Conservation (phyloP, 1,140 invertebrate genomes). For the Drosophila ananassae region DNA sequence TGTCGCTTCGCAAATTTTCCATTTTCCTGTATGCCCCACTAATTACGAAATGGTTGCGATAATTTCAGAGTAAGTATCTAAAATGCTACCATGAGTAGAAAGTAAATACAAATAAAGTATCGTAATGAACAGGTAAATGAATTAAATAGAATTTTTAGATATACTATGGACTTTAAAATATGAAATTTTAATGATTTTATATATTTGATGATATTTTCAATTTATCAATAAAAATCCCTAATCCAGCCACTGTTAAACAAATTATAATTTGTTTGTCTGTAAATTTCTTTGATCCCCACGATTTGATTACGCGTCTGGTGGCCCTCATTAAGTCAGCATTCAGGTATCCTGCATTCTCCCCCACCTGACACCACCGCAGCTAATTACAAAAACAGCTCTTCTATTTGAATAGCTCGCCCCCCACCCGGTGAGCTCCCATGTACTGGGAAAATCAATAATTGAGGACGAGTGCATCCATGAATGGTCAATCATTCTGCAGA, state of each 20-base stretch:
- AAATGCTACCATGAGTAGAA: conserved; percentile 18
- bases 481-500: conserved; percentile 38
- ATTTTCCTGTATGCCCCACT: conserved; percentile 56
- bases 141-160: conserved; percentile 37
- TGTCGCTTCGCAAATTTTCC: conserved; percentile 28
- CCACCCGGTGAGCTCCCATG: not conserved
- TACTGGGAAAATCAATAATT: conserved; percentile 47
- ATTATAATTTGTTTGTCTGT: conserved; percentile 17
- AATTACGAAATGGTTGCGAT: conserved; percentile 58
- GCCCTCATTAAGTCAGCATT: conserved; percentile 24
- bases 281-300: conserved; percentile 25
- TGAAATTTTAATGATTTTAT: not conserved
- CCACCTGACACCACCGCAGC: conserved; percentile 17
- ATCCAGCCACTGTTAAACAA: conserved; percentile 3
- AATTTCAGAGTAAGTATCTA: conserved; percentile 27
- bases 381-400: conserved; percentile 69
- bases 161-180: not conserved
- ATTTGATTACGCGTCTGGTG: conserved; percentile 7
- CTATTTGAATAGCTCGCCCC: conserved; percentile 43
- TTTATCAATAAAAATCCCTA: not conserved
- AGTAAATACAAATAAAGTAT: conserved; percentile 15
- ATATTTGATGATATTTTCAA: not conserved
- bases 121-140: conserved; percentile 17
- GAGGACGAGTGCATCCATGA: conserved; percentile 42
- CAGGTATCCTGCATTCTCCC: conserved; percentile 6